These are phyloP conservation scores for Crossaster papposus DNA, from an alignment of 53 echinoderm and acorn worm genomes.

Conservation along the genomic window DNA sequence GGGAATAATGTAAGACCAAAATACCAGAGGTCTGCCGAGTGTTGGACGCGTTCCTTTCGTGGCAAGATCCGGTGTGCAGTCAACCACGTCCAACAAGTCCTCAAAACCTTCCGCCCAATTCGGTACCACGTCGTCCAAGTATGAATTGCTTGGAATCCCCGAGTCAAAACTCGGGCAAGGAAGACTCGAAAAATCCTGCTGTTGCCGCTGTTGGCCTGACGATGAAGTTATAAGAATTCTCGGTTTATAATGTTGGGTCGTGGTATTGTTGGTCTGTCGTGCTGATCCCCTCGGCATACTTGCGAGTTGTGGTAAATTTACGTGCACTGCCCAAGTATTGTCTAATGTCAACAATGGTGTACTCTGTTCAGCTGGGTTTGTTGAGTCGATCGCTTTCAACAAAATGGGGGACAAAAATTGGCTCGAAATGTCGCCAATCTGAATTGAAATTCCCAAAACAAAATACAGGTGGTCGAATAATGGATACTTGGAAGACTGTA, in stretches of 20 bases:
- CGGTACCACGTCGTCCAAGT: conserved; percentile 20
- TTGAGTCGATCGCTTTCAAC: neutral
- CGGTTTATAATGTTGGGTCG: conserved; percentile 13
- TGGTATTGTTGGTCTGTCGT: neutral
- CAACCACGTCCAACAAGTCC: conserved; percentile 87
- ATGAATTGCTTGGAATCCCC: neutral
- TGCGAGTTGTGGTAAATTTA: no score
- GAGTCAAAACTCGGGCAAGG: conserved; percentile 37
- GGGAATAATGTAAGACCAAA: neutral
- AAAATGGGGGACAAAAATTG: conserved; percentile 7
- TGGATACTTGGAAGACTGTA: conserved; percentile 9
- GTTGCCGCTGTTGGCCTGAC: conserved; percentile 23
- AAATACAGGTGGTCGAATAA: conserved; percentile 21
- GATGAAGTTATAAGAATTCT: conserved; percentile 36
- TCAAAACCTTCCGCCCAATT: conserved; percentile 62
- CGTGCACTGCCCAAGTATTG: neutral
- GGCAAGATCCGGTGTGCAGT: conserved; percentile 79
- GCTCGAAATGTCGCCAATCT: neutral
- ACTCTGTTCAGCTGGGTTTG: neutral
- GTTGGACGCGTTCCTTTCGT: conserved; percentile 74
- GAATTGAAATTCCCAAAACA: conserved; percentile 18
- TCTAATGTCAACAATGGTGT: conserved; percentile 6
- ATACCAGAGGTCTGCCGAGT: conserved; percentile 88
- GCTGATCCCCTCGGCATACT: conserved; percentile 51
- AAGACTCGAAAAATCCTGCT: conserved; percentile 10